Evolutionary conservation across 2,888 invertebrate species (phyloP), one percentile per base, ranked within the genome.

Genomic region (Phorcus lineatus): DNA sequence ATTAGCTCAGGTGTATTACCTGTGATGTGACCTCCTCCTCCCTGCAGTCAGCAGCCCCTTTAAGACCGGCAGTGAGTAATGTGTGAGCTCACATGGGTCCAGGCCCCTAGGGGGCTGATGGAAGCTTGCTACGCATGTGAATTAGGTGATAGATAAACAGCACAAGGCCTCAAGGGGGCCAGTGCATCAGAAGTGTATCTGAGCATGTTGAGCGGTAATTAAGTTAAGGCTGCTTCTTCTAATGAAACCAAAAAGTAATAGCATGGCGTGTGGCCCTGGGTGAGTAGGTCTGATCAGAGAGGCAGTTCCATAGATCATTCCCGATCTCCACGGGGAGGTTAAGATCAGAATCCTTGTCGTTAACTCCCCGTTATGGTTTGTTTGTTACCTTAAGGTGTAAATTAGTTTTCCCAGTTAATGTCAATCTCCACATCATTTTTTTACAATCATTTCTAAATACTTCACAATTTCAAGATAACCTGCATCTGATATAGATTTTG

Each of bases 131-230:
- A 53, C 74, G 74, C 67, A 79, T 79, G 74, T 79, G 79, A 74
- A 79, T 79, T 74, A 79, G 74, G 79, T 66, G 79, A 79, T 55
- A 79, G 79, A 79, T 79, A 79, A 78, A 79, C 79, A 74, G 74
- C 31, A 31, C 31, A 11, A 31, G 70, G 40, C 31, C 55, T 54
- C 70, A 4, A 36, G 79, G 79, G 70, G 28, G 53, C 54, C 74
- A 17, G 6, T 28, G 24, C 74, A 79, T 79, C 79, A 79, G 40
- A 31, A 36, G 74, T 62, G 54, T 79, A 79, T 79, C 74, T 36
- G 24, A n/a, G 28, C 74, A 55, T 54, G 79, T 74, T 79, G 54
- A 40, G 47, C 22, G 19, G 78, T 79, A 79, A 79, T 79, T 79
- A 70, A 79, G 67, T 74, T 54, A 36, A 36, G 40, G 28, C 70